Evolutionary conservation across 2,888 invertebrate species (phyloP), one percentile per base, ranked within the genome.

Genomic region (Cremastobaeus sp.): DNA sequence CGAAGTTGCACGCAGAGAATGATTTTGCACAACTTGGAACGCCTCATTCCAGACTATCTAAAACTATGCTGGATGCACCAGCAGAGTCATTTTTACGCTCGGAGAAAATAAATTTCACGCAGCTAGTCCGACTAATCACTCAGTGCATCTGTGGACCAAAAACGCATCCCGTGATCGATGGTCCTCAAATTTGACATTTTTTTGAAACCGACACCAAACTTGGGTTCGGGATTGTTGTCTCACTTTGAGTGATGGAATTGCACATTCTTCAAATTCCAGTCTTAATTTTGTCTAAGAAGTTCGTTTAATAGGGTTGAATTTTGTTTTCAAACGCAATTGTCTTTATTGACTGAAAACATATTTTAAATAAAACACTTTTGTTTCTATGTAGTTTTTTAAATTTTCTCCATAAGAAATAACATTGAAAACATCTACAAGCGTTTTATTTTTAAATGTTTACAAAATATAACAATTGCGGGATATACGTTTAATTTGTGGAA

Each of bases 1-100:
- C 65, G 72, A 72, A 65, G 50, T 65, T 52, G 52, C 43, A 28
- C 15, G 50, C 8, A 45, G 35, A 65, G 47, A 59, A 65, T 72
- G 59, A 59, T 72, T 57, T 57, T 41, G 57, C 59, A 52, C 52
- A 45, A 57, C 32, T 15, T 35, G n/a, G 8, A 20, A 30, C 17
- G 30, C 8, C 50, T 41, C 57, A 68, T 68, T 68, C 48, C 57
- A 32, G 28, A n/a, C 12, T 30, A 47, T 32, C 32, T 11, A 32
- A 55, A 39, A 28, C 17, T 9, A 8, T 11, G n/a, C n/a, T n/a
- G n/a, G n/a, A n/a, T n/a, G n/a, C n/a, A 54, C 32, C 48, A 14
- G 17, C n/a, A 11, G 18, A 35, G 28, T 25, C 54, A 37, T 54
- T 54, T 65, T 65, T 37, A 54, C 65, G 54, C 65, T 54, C 9